Base-by-base conservation (phyloP, 2,113 vertebrate species). In the Tragelaphus buxtoni region DNA sequence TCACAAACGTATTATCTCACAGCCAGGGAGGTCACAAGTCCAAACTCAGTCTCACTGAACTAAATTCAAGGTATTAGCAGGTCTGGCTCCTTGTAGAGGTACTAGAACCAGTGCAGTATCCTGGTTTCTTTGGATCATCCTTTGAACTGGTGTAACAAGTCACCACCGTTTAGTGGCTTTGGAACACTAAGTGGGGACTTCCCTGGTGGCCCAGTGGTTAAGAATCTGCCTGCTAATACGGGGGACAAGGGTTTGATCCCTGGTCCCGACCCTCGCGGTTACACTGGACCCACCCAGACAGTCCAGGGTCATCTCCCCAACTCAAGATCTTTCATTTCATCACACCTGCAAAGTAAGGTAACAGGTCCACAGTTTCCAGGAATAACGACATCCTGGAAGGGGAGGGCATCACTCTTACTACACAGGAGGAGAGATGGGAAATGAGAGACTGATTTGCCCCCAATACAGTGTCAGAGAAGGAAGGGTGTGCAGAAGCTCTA, bases 401-500 rank as follows among this genome's bases (percentile, higher is more conserved):
- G 32, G 10, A 26, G 24, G 20, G 4, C 55, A 5, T 12, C 10
- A 1, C 39, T 51, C 56, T 12, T 9, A 69, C 42, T 9, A 32
- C 45, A 35, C 49, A 6, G 42, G 42, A 72, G 4, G 4, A n/a
- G 32, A 86, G 28, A 24, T 9, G 14, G 60, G 45, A 93, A 47
- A 20, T 14, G 9, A 30, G 45, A 91, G 24, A 56, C 32, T 35
- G 39, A 17, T 35, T n/a, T 35, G 45, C 13, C 13, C 58, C 72
- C 72, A 32, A 32, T 12, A 32, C 7, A 1, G 8, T 7, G 28
- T 58, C 77, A 84, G 89, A 69, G 77, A n/a, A 49, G n/a, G 49
- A 17, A n/a, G 4, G 45, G 4, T 4, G 6, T 13, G 1, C 11
- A 9, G 6, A 9, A 22, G 18, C 39, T 39, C 74, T 32, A 22